phyloP scores from a whole-genome alignment of 2,797 vertebrate species.

The Centroberyx gerrardi region DNA sequence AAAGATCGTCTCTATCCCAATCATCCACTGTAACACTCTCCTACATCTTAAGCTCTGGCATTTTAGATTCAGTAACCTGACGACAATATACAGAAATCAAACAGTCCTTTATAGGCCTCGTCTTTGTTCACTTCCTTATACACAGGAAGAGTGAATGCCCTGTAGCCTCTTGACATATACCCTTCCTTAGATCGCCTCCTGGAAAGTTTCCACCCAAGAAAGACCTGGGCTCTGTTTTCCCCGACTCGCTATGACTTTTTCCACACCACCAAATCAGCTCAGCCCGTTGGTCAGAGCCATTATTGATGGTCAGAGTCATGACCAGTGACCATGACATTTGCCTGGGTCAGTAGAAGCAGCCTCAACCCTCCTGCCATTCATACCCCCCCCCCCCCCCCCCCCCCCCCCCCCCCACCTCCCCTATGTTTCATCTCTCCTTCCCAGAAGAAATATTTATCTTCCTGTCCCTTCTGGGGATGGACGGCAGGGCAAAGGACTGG shows the following conservation, averaged over 20 bases:
- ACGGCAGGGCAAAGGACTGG: neutral
- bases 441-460: constrained; percentile 39
- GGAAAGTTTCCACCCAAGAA: neutral
- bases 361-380: neutral
- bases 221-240: neutral
- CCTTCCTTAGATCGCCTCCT: neutral
- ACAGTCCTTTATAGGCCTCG: neutral
- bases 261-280: constrained; percentile 1
- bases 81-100: neutral
- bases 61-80: neutral
- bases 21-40: neutral
- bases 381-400: neutral
- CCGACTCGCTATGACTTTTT: neutral
- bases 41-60: neutral
- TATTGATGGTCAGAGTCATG: constrained; percentile 12
- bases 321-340: constrained; percentile 13
- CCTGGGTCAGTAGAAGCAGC: constrained; percentile 7
- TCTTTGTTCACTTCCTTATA: too few relatives aligned
- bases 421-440: neutral
- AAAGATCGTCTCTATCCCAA: constrained; percentile 6
- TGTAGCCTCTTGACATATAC: neutral
- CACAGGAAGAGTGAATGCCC: neutral
- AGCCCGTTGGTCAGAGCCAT: constrained; percentile 20
- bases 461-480: constrained; percentile 2
- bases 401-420: neutral